phyloP scores from a whole-genome alignment of 2,113 vertebrate genomes.

The Menidia beryllina region DNA sequence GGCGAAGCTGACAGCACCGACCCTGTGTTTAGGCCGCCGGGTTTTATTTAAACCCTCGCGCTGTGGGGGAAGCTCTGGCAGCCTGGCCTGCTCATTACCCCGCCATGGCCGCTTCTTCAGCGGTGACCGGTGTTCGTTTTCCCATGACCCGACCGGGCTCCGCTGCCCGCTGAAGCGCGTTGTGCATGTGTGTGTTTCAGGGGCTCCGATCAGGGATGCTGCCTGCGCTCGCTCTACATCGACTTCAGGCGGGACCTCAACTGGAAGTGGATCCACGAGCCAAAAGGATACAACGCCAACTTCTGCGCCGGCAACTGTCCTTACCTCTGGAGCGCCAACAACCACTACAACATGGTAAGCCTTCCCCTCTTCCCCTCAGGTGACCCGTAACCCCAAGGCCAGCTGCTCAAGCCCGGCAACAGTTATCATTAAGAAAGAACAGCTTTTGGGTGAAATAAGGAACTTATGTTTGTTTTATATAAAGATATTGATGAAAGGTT shows the following conservation, averaged over 20 bases:
- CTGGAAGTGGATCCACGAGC: slow-evolving; percentile 88
- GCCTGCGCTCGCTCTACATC: slow-evolving; percentile 85
- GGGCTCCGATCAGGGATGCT: slow-evolving; percentile 82
- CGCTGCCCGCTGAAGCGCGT: slow-evolving; percentile 29
- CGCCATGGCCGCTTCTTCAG: slow-evolving; percentile 43
- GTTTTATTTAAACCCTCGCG: slow-evolving; percentile 69
- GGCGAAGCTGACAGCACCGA: slow-evolving; percentile 50
- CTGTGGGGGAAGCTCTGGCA: slow-evolving; percentile 59
- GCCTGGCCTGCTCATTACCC: slow-evolving; percentile 46
- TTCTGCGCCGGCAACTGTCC: slow-evolving; percentile 86
- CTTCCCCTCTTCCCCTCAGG: not conserved
- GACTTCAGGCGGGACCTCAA: slow-evolving; percentile 87
- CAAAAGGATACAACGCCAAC: slow-evolving; percentile 86
- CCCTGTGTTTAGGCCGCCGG: slow-evolving; percentile 70
- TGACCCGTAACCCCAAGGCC: not conserved
- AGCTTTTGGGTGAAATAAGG: not conserved
- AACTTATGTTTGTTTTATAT: not conserved
- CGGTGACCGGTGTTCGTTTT: slow-evolving; percentile 55
- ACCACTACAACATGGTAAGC: slow-evolving; percentile 86
- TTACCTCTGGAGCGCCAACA: slow-evolving; percentile 87
- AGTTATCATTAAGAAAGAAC: not conserved
- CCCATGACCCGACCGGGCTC: slow-evolving; percentile 59
- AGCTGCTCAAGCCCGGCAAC: too few species aligned
- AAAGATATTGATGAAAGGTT: not conserved
- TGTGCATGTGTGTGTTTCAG: slow-evolving; percentile 60